Evolutionary conservation across 2,888 invertebrate genomes (phyloP).

Genomic region (Napeogenes sylphis): DNA sequence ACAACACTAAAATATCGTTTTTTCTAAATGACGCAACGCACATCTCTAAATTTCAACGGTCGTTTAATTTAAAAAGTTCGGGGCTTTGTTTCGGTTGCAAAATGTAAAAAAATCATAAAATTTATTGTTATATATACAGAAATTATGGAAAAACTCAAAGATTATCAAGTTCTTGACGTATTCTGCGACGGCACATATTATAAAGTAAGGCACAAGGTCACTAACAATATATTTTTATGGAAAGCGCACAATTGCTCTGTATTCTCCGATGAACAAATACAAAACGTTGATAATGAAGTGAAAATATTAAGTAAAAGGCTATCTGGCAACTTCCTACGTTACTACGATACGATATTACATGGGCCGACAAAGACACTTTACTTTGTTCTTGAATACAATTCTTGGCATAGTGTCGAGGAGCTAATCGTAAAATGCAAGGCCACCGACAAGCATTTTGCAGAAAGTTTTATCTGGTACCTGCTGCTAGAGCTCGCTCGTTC

Average conservation of each 20-base stretch:
- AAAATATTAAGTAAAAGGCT: conserved; percentile 60
- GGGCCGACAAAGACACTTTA: conserved; percentile 69
- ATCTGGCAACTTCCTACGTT: conserved; percentile 57
- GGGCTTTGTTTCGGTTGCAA: conserved; percentile 68
- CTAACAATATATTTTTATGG: conserved; percentile 72
- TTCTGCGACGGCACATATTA: conserved; percentile 71
- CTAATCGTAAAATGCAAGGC: conserved; percentile 52
- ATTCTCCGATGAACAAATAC: conserved; percentile 64
- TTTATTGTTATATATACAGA: conserved; percentile 31
- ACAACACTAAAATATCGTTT: conserved; percentile 15
- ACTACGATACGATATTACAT: conserved; percentile 70
- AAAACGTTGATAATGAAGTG: conserved; percentile 65
- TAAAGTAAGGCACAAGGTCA: conserved; percentile 75
- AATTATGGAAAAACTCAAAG: conserved; percentile 68
- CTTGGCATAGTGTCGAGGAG: conserved; percentile 62
- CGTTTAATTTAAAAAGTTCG: conserved; percentile 54
- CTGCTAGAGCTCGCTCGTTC: conserved; percentile 60
- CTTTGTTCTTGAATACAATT: conserved; percentile 66
- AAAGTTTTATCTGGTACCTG: conserved; percentile 65
- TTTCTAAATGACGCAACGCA: conserved; percentile 13
- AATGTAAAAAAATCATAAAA: conserved; percentile 53
- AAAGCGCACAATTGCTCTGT: conserved; percentile 69
- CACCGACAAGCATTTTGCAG: conserved; percentile 53
- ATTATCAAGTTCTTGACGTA: conserved; percentile 74
- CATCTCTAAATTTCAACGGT: conserved; percentile 62